These are phyloP conservation scores for Isurus oxyrinchus DNA, from an alignment of 2,113 vertebrate species.

Conservation along the genomic window DNA sequence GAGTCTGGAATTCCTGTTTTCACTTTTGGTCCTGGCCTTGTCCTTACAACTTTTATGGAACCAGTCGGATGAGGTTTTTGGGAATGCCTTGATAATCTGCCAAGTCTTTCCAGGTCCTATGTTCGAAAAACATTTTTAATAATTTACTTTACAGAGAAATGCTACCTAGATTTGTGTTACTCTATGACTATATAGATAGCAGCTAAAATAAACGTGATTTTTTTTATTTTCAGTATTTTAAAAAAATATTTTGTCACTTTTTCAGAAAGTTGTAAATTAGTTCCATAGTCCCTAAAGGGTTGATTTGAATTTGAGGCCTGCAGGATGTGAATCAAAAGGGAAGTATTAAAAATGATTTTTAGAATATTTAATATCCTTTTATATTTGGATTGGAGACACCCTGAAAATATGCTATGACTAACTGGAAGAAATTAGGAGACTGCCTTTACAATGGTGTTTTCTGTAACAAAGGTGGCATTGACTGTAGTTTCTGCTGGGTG, in stretches of 20 bases:
- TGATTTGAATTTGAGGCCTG: neutral
- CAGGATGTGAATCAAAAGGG: conserved; percentile 11
- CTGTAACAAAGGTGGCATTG: conserved; percentile 13
- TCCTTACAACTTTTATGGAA: neutral
- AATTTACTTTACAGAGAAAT: conserved; percentile 42
- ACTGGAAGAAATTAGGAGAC: neutral
- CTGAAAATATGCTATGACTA: neutral
- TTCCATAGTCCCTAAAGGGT: neutral
- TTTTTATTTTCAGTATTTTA: neutral
- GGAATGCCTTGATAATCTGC: neutral
- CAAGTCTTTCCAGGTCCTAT: conserved; percentile 43
- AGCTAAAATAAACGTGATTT: neutral
- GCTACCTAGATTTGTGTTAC: neutral
- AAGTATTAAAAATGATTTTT: conserved; percentile 1
- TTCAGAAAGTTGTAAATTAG: neutral
- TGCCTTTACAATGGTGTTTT: neutral
- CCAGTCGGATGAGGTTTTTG: neutral
- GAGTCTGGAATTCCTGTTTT: neutral
- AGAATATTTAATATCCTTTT: neutral
- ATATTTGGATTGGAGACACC: neutral
- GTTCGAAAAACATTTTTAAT: conserved; percentile 39
- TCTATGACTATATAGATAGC: neutral
- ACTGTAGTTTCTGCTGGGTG: neutral
- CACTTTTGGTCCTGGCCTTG: neutral
- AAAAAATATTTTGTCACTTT: too few relatives aligned